Base-by-base conservation (phyloP, 2,888 invertebrate species). In the Oeneis ivallda region DNA sequence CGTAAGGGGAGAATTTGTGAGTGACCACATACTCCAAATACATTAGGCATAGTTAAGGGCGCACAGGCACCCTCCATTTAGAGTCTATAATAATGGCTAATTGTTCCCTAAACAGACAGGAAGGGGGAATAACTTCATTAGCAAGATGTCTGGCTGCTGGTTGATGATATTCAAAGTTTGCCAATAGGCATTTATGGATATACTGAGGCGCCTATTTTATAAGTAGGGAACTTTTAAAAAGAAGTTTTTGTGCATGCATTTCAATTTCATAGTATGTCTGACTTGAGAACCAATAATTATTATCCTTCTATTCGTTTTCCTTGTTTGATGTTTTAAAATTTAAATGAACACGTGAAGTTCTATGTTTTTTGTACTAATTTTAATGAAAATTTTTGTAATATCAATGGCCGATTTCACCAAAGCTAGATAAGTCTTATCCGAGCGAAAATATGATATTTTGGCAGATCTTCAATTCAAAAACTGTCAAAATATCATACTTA, bases 41-140 rank as follows among this genome's bases (percentile, higher is more conserved):
- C 67, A 71, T 70, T 71, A 69, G 68, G 57, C 50, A 59, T 19
- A 56, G 56, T 60, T 60, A 53, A 67, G 71, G 70, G 71, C 61
- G 69, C 58, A 66, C 62, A 68, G 61, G 68, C 60, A 61, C 77
- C 80, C 77, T 77, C 70, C 56, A 75, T 77, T 78, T 83, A 83
- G 83, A 78, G 77, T 78, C 81, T 80, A 80, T 85, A 87, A 86
- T 86, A 83, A 85, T 83, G 80, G 83, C 86, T 89, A 89, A 89
- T 89, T 89, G 89, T 85, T 87, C 82, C 81, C 86, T 81, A 87
- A 89, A 89, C 88, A 87, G 89, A 88, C 88, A 86, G 86, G 75
- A 72, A 74, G 77, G 82, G 81, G 83, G 77, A 76, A 76, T 86
- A 86, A 85, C 81, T 84, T 80, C 78, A 79, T 86, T 86, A 85